phyloP scores from a whole-genome alignment of 2,797 vertebrate genomes.

The Typhlichthys subterraneus region DNA sequence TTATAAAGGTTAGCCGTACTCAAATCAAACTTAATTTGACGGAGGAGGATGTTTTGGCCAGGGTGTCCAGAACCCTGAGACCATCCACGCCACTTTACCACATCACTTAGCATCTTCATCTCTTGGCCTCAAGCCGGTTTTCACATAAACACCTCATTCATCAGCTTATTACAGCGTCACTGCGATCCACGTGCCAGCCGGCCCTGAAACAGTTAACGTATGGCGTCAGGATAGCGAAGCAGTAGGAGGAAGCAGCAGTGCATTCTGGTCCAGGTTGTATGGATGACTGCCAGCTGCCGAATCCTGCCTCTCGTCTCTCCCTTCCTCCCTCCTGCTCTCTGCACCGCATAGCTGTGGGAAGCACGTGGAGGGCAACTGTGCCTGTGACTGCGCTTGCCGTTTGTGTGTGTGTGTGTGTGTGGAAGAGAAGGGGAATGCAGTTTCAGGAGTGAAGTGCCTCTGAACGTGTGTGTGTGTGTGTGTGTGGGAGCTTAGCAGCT shows the following conservation, averaged over 20 bases:
- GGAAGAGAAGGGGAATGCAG: slow-evolving; percentile 43
- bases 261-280: slow-evolving; percentile 77
- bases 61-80: no score
- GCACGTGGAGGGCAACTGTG: slow-evolving; percentile 76
- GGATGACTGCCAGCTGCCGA: slow-evolving; percentile 70
- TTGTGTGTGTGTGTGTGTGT: slow-evolving; percentile 31
- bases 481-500: slow-evolving; percentile 8
- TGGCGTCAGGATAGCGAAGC: slow-evolving; percentile 44
- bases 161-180: no score
- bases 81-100: no score
- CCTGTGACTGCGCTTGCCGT: slow-evolving; percentile 24
- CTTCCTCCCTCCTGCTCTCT: slow-evolving; percentile 38
- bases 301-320: slow-evolving; percentile 59
- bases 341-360: slow-evolving; percentile 68
- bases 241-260: slow-evolving; percentile 62
- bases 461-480: slow-evolving; percentile 43
- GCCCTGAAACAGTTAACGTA: slow-evolving; percentile 68
- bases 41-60: no score
- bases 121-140: no score
- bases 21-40: no score
- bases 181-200: slow-evolving; percentile 4
- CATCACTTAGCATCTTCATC: no score
- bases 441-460: slow-evolving; percentile 32
- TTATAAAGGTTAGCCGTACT: no score
- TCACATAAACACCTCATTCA: no score